Base-by-base conservation (phyloP, 2,888 invertebrate species). In the Rotaria socialis region DNA sequence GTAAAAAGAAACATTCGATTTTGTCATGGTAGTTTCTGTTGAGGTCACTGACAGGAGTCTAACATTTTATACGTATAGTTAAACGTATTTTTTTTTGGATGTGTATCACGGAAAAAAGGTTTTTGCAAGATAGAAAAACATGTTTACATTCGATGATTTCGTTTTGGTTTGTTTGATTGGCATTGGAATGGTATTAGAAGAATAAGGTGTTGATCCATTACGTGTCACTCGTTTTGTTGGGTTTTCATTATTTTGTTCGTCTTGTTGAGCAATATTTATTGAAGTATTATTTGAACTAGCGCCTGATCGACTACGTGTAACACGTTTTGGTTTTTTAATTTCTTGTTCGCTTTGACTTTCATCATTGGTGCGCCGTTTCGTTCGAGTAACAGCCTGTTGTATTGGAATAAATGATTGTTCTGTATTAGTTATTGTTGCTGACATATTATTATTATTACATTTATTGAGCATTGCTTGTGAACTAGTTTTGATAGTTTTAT, bases 81-180 rank as follows among this genome's bases (percentile, higher is more conserved):
- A 7, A 47, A 47, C 47, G 11, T 47, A 10, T 11, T 11, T 47
- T 7, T 7, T 47, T 47, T 14, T 11, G 11, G 52, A 16, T 14
- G 11, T 16, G 11, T 5, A 47, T 0, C 7, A 47, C 11, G 47
- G 11, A 47, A 47, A 47, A 47, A 11, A 47, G 8, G 8, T 47
- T 47, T 47, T 47, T 47, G 11, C 11, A 7, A 52, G 16, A 52
- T 52, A 52, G 52, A 52, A 52, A 52, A 52, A 8, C 3, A 52
- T 22, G 35, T 55, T 67, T n/a, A 67, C 67, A 67, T 67, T 67
- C 35, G 67, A 67, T 35, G 67, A 67, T 27, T 16, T 67, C 10
- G 27, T 67, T 67, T 67, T 67, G 14, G 67, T 67, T 67, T 67
- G 67, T 67, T 67, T 67, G 8, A 67, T 35, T 27, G 67, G 67